These are phyloP conservation scores for Geotrupes spiniger DNA, from an alignment of 2,888 invertebrate species.

Conservation along the genomic window DNA sequence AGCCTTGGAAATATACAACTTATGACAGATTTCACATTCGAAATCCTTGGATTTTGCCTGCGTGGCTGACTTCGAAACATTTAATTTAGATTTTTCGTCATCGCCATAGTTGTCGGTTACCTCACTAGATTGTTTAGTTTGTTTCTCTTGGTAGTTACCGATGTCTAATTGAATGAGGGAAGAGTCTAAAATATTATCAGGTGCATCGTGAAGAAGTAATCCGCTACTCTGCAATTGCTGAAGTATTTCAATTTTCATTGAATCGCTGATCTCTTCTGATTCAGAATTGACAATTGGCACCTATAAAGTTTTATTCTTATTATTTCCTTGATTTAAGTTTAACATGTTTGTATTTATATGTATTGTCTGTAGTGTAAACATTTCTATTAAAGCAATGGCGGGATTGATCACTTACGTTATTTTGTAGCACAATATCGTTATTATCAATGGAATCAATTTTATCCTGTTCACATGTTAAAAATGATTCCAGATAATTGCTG, in stretches of 20 bases:
- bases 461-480: conserved; percentile 8
- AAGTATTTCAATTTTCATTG: conserved; percentile 30
- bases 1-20: conserved; percentile 41
- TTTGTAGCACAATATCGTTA: no score
- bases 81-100: neutral
- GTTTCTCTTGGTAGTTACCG: conserved; percentile 5
- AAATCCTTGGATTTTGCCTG: conserved; percentile 23
- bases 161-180: conserved; percentile 21
- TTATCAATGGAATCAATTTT: no score
- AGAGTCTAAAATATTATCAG: conserved; percentile 15
- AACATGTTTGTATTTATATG: no score
- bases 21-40: conserved; percentile 43
- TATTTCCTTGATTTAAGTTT: no score
- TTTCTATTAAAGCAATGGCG: no score
- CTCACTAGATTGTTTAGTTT: no score
- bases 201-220: conserved; percentile 27
- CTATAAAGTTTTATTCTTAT: no score
- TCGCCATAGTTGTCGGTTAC: neutral
- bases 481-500: conserved; percentile 29
- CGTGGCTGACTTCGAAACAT: neutral
- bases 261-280: conserved; percentile 9
- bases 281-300: no score
- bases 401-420: no score
- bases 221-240: conserved; percentile 29
- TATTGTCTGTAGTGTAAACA: no score